Percentiles rank a stretch among this genome's conserved stretches.
phyloP scores from a whole-genome alignment of 2,113 vertebrate species.

The Phrynosoma blainvillii region DNA sequence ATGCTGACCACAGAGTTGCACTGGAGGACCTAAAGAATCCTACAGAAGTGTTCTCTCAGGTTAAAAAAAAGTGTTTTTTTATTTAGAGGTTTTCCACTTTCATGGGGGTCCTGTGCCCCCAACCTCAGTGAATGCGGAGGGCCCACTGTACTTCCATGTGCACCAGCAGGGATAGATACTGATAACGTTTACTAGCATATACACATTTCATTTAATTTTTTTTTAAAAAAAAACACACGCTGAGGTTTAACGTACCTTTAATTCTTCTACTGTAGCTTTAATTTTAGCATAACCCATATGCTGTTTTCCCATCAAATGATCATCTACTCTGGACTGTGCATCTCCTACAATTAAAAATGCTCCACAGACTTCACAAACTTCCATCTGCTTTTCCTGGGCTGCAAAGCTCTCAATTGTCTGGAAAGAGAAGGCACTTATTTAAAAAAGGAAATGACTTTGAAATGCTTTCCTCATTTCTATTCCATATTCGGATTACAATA shows the following conservation, averaged over 20 bases:
- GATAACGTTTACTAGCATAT: no score
- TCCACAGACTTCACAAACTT: slow-evolving; percentile 98
- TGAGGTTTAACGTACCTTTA: slow-evolving; percentile 85
- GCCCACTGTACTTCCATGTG: no score
- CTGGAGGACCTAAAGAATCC: no score
- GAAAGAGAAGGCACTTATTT: slow-evolving; percentile 33
- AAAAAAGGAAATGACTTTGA: neutral
- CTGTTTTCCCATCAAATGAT: slow-evolving; percentile 99
- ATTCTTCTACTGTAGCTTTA: slow-evolving; percentile 97
- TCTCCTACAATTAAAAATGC: slow-evolving; percentile 98
- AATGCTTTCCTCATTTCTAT: neutral
- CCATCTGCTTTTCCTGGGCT: slow-evolving; percentile 99
- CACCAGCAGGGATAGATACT: no score
- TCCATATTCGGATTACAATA: neutral
- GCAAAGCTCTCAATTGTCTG: slow-evolving; percentile 99
- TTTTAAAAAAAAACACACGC: no score
- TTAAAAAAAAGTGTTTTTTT: no score
- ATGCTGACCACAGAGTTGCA: no score
- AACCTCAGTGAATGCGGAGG: no score
- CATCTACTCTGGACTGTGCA: slow-evolving; percentile 96
- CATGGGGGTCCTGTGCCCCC: no score
- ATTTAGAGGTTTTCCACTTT: no score
- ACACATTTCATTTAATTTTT: no score
- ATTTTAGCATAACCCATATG: slow-evolving; percentile 99
- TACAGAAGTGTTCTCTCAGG: no score